Base-by-base conservation (phyloP, 2,113 vertebrate genomes). In the Gnathonemus echidnorhynchus region DNA sequence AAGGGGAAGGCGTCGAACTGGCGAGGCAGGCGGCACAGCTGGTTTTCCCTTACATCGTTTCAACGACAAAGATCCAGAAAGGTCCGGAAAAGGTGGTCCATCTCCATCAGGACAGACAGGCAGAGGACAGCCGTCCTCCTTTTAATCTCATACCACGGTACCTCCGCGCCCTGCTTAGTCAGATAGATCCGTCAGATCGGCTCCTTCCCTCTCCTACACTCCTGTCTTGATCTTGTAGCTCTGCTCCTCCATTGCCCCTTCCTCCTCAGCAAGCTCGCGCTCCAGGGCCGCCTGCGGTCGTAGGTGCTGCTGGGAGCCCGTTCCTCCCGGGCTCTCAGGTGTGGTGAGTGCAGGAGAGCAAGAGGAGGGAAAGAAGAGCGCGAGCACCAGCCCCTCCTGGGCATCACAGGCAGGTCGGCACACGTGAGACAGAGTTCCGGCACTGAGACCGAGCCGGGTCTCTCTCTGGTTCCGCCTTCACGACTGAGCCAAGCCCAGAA, bases 371-470 rank as follows among this genome's bases (percentile, higher is more conserved):
- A 93, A 88, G 93, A 90, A 92, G 89, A 90, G 85, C 45, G 70
- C 39, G 24, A 53, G 84, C 11, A 24, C 21, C 31, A 27, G 53
- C 48, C 88, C 49, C 92, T n/a, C 88, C 39, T 90, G 92, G 96
- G 94, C 95, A 94, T 88, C 90, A 88, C 91, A 96, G 96, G 94
- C 95, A 96, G 96, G 96, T 95, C 94, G 94, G 91, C 84, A 93
- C 93, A 93, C 92, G 90, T 90, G 92, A 89, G 91, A 90, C 50
- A 13, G 11, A 88, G 53, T 70, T 31, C 62, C 62, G 10, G 62
- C 62, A 31, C 62, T 24, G 13, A 35, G 48, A 62, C 62, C 0
- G 13, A 48, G 42, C 58, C n/a, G 11, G 15, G 48, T 49, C 84
- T 10, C 42, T 27, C 58, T n/a, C 21, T 46, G 19, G 88, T 88